These are phyloP conservation scores for Todiramphus saurophagus DNA, from an alignment of 2,113 vertebrate species.

Conservation along the genomic window DNA sequence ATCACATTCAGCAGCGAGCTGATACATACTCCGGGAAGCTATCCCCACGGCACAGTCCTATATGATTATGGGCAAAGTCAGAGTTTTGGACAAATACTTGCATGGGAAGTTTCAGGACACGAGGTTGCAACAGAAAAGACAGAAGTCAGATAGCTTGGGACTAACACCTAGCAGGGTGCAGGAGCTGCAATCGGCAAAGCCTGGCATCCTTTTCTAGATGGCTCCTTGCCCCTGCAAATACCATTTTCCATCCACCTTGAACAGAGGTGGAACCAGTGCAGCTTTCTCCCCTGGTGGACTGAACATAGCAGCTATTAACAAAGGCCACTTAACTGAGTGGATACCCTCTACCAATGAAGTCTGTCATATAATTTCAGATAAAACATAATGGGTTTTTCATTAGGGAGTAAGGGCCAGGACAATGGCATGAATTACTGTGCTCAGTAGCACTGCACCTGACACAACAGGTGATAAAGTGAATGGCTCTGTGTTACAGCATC, in stretches of 20 bases:
- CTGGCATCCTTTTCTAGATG: neutral
- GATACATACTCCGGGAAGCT: neutral
- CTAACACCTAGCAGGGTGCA: slow-evolving; percentile 10
- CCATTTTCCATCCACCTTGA: neutral
- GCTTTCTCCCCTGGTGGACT: neutral
- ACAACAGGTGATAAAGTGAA: neutral
- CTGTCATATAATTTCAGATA: neutral
- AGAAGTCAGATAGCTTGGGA: neutral
- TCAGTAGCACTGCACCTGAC: neutral
- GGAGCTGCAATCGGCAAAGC: neutral
- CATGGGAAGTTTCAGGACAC: neutral
- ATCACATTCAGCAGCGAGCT: neutral
- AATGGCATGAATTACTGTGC: neutral
- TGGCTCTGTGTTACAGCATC: neutral
- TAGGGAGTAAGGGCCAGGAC: neutral
- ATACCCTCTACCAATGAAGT: neutral
- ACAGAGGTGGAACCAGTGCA: neutral
- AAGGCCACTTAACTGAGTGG: neutral
- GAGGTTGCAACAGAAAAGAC: neutral
- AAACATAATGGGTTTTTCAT: accelerated
- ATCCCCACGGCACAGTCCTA: neutral
- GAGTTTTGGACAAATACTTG: neutral
- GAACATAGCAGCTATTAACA: neutral
- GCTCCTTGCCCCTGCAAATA: neutral
- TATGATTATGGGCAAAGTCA: neutral